Conservation (phyloP, 2,113 vertebrate genomes). For the Mohoua ochrocephala region DNA sequence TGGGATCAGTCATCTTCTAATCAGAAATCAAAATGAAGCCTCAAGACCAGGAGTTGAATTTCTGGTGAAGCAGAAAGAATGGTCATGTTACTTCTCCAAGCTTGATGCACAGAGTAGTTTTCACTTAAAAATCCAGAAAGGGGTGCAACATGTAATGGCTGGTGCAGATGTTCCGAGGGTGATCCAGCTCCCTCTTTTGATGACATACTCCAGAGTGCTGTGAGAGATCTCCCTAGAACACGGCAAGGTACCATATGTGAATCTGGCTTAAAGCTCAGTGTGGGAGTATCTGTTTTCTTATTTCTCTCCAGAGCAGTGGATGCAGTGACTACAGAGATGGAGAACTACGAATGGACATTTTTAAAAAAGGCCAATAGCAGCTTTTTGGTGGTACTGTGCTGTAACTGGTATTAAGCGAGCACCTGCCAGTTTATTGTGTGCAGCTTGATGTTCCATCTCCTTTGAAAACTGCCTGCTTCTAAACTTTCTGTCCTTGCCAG, state of each 20-base stretch:
- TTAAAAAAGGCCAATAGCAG: neutral
- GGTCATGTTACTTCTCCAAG: neutral
- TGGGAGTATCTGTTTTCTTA: neutral
- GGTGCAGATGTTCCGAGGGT: conserved; percentile 13
- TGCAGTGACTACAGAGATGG: neutral
- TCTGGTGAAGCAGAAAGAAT: neutral
- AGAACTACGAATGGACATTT: neutral
- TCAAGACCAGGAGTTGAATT: neutral
- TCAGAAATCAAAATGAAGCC: neutral
- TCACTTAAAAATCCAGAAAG: neutral
- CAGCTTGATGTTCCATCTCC: neutral
- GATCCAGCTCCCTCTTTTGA: neutral
- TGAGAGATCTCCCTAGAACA: neutral
- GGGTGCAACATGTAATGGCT: neutral
- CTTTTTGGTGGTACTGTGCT: neutral
- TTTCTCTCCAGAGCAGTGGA: neutral
- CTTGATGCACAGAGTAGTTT: neutral
- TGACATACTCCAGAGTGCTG: neutral
- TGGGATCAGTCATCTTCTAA: neutral
- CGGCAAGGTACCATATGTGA: neutral
- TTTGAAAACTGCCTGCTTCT: neutral
- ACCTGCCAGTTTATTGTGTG: neutral
- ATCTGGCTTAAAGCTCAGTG: neutral
- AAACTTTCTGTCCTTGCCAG: neutral
- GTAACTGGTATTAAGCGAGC: neutral